These are phyloP conservation scores for Girardinus metallicus DNA, from an alignment of 2,797 vertebrate species.

Conservation along the genomic window DNA sequence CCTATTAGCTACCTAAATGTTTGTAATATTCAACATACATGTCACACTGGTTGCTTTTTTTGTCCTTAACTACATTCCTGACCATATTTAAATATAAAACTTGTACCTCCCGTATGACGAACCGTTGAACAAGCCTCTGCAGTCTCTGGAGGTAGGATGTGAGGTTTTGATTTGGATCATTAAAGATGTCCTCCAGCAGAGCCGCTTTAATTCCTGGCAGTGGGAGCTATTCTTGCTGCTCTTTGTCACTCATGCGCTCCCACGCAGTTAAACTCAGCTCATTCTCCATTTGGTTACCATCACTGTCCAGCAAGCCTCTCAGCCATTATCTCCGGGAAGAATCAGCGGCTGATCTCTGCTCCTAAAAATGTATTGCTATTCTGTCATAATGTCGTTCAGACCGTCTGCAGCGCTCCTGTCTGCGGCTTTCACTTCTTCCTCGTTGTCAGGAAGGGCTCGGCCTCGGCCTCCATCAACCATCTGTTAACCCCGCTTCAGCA, in stretches of 20 bases:
- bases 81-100: neutral
- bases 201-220: conserved; percentile 2
- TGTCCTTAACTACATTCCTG: neutral
- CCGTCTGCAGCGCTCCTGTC: neutral
- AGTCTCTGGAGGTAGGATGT: neutral
- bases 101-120: neutral
- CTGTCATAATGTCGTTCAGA: neutral
- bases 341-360: neutral
- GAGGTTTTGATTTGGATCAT: neutral
- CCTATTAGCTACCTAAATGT: neutral
- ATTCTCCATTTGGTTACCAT: conserved; percentile 4
- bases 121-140: neutral
- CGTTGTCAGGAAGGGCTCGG: neutral
- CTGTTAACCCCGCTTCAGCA: neutral
- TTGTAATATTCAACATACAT: neutral
- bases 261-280: neutral
- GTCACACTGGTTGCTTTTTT: neutral
- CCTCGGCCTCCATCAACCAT: neutral
- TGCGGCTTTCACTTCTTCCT: neutral
- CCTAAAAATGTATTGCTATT: conserved; percentile 12
- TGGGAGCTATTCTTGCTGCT: conserved; percentile 1
- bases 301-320: neutral
- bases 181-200: conserved; percentile 10
- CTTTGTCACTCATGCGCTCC: conserved; percentile 2
- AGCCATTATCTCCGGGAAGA: neutral